Conservation (phyloP, 2,888 invertebrate species). For the Eupeodes luniger region DNA sequence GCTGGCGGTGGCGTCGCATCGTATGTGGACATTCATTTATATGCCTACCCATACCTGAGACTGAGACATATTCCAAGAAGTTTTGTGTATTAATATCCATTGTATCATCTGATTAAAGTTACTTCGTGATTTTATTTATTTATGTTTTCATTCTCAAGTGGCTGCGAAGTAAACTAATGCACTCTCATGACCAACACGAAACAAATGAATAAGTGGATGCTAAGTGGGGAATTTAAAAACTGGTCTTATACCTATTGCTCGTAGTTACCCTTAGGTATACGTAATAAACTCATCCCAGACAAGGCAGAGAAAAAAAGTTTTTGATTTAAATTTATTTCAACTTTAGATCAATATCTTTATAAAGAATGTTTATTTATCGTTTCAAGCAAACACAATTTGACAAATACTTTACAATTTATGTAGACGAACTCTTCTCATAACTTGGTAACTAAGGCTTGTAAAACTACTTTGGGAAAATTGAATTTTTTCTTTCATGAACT, state of each 20-base stretch:
- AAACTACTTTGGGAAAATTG: too few relatives aligned
- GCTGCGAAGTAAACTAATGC: conserved; percentile 49
- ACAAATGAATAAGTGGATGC: conserved; percentile 34
- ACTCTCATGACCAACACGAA: conserved; percentile 31
- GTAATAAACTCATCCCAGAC: background rate
- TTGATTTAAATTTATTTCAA: background rate
- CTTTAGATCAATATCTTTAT: background rate
- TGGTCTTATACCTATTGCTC: background rate
- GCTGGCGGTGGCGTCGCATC: too few relatives aligned
- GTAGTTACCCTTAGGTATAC: background rate
- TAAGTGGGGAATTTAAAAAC: conserved; percentile 27
- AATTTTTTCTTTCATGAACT: too few relatives aligned
- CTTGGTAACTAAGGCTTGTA: too few relatives aligned
- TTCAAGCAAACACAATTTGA: background rate
- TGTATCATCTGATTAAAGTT: conserved; percentile 64
- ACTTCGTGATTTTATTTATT: conserved; percentile 68
- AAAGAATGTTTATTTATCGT: background rate
- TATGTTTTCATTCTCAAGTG: conserved; percentile 57
- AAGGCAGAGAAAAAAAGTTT: background rate
- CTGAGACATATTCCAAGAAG: conserved; percentile 52
- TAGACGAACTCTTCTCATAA: too few relatives aligned
- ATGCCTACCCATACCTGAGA: conserved; percentile 29
- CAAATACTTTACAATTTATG: background rate
- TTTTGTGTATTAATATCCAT: conserved; percentile 38
- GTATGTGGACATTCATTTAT: conserved; percentile 44